phyloP scores from a whole-genome alignment of 2,888 invertebrate genomes.

The Esperia sulphurella region DNA sequence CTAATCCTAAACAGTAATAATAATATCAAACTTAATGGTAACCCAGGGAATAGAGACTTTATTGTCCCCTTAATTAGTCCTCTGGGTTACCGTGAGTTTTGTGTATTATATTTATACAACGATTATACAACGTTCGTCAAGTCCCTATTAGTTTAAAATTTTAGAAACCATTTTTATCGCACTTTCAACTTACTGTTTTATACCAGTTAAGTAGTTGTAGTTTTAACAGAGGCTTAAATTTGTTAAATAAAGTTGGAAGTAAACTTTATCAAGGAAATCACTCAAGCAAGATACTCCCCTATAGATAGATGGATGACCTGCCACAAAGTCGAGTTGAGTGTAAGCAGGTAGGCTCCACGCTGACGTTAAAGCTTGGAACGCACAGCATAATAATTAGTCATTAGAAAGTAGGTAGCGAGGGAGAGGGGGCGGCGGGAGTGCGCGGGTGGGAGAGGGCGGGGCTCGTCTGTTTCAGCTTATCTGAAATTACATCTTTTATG shows the following conservation, averaged over 20 bases:
- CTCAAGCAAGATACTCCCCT: slow-evolving; percentile 16
- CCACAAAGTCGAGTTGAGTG: slow-evolving; percentile 47
- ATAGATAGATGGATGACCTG: slow-evolving; percentile 40
- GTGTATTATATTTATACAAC: too few species aligned
- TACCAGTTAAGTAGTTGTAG: too few species aligned
- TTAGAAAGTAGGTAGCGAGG: slow-evolving; percentile 76
- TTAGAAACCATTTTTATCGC: too few species aligned
- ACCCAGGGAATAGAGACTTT: too few species aligned
- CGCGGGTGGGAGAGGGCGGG: slow-evolving; percentile 53
- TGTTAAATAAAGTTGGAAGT: slow-evolving; percentile 10
- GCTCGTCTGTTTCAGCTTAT: slow-evolving; percentile 79
- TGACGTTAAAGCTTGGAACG: slow-evolving; percentile 75
- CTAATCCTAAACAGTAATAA: too few species aligned
- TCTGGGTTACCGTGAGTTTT: too few species aligned
- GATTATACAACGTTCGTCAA: too few species aligned
- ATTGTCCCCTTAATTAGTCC: too few species aligned
- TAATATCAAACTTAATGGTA: too few species aligned
- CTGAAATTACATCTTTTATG: slow-evolving; percentile 80
- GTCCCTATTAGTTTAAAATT: too few species aligned
- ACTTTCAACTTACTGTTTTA: too few species aligned
- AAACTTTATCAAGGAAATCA: slow-evolving; percentile 16
- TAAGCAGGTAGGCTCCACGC: slow-evolving; percentile 52
- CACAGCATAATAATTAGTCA: slow-evolving; percentile 80
- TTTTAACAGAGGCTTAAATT: too few species aligned
- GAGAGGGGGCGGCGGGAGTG: slow-evolving; percentile 37